A percentile compares a stretch with the other conserved stretches of the same genome.
These are phyloP conservation scores for Lacanobia oleracea DNA, from an alignment of 2,888 invertebrate species.

Conservation along the genomic window DNA sequence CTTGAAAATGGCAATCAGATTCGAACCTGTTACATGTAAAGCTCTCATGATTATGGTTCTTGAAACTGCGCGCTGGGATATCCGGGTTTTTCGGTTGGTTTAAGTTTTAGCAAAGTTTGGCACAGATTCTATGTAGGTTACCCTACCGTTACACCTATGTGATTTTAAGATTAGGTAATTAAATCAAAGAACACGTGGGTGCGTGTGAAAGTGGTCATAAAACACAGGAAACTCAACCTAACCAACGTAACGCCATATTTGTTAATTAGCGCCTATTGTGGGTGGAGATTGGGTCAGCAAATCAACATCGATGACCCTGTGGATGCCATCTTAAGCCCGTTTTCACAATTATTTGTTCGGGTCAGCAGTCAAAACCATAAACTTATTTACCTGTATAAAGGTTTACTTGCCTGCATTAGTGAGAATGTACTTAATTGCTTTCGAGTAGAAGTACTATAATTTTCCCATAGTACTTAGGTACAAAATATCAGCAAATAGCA, in stretches of 20 bases:
- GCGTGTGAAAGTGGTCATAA: conserved; percentile 17
- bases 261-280: conserved; percentile 50
- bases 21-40: conserved; percentile 34
- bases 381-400: neutral
- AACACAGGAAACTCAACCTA: conserved; percentile 18
- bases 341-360: conserved; percentile 32
- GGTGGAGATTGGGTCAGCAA: conserved; percentile 48
- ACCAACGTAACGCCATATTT: conserved; percentile 38
- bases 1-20: conserved; percentile 46
- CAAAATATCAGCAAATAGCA: no score
- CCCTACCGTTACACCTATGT: neutral
- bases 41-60: conserved; percentile 26
- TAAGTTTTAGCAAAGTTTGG: neutral
- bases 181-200: conserved; percentile 21
- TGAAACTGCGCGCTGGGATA: neutral
- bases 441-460: neutral
- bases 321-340: conserved; percentile 5
- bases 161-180: conserved; percentile 4
- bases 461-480: no score
- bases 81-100: neutral
- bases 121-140: neutral
- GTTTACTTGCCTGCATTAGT: neutral
- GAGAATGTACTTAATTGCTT: neutral
- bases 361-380: conserved; percentile 13
- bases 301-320: conserved; percentile 30